A percentile compares a stretch with the other conserved stretches of the same genome.
Evolutionary conservation across 2,888 invertebrate genomes (phyloP).

Genomic region (Allophyes oxyacanthae): DNA sequence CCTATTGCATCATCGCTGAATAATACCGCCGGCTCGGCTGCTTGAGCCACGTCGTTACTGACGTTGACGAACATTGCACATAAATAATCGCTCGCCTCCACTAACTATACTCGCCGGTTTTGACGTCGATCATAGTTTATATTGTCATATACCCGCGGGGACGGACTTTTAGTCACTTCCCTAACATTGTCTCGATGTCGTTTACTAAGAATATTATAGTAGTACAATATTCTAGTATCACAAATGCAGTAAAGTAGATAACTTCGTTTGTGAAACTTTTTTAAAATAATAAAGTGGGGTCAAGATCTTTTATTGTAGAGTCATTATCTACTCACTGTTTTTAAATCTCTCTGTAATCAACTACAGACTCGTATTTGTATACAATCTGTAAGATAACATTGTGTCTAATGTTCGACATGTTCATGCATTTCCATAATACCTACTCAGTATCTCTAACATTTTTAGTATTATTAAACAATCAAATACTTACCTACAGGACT

Average conservation of each 20-base stretch:
- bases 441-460: no score
- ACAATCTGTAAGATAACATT: no score
- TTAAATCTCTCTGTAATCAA: no score
- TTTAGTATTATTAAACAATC: no score
- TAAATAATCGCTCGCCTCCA: constrained; percentile 32
- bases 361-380: no score
- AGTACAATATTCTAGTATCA: no score
- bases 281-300: no score
- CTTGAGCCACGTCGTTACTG: constrained; percentile 17
- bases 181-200: not conserved
- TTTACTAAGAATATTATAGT: not conserved
- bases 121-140: constrained; percentile 28
- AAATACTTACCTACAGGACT: no score
- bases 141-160: not conserved
- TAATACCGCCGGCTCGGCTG: constrained; percentile 9
- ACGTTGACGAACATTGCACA: constrained; percentile 47
- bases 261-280: no score
- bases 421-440: not conserved
- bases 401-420: not conserved
- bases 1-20: constrained; percentile 16
- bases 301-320: no score
- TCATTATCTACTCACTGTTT: no score
- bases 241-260: no score
- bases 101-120: constrained; percentile 13
- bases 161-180: not conserved